Evolutionary conservation across 2,797 vertebrate genomes (phyloP).

Genomic region (Chiloscyllium punctatum): DNA sequence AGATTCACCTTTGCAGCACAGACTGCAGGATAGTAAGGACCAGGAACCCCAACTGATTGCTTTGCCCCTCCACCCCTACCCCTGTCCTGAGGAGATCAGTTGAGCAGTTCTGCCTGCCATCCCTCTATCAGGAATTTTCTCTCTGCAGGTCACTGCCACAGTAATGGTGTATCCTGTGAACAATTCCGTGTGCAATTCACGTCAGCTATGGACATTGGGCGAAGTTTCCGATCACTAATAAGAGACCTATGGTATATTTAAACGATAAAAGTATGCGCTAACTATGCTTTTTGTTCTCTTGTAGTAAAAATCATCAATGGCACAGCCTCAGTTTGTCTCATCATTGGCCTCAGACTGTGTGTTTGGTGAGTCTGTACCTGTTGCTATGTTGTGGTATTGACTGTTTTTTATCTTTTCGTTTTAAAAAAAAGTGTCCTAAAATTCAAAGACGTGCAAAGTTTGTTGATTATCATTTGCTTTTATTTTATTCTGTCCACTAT

Average conservation of each 20-base stretch:
- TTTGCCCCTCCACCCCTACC: background rate
- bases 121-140: background rate
- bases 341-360: constrained; percentile 12
- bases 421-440: background rate
- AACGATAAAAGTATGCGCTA: background rate
- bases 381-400: background rate
- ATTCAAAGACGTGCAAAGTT: background rate
- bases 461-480: background rate
- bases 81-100: background rate
- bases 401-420: background rate
- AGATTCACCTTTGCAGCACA: background rate
- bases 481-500: background rate
- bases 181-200: background rate
- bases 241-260: background rate
- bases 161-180: background rate
- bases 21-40: background rate
- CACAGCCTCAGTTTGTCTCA: background rate
- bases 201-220: background rate
- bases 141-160: too few relatives aligned
- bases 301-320: background rate
- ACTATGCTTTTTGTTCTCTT: background rate
- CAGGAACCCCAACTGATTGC: background rate
- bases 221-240: background rate
- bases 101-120: background rate
- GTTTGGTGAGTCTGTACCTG: constrained; percentile 13